Evolutionary conservation across 2,888 invertebrate species (phyloP), one percentile per base, ranked within the genome.

Genomic region (Arctia plantaginis): DNA sequence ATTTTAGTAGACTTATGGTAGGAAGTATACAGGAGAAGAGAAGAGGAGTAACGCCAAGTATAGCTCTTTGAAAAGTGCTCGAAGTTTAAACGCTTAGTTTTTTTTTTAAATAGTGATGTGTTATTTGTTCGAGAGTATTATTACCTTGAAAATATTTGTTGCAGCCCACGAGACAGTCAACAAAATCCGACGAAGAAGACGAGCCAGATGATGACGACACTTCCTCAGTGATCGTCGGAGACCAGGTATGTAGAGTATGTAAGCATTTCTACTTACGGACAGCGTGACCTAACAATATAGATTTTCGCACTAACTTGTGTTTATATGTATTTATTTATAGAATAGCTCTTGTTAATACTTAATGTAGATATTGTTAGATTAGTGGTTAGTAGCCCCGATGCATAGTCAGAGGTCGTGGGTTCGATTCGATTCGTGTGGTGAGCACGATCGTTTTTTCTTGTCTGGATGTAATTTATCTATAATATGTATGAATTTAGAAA

Each of bases 221-320:
- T 0, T 90, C 96, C 0, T 96, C 96, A 77, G 96, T 97, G 66
- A 89, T 96, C 13, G 93, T 96, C 1, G 96, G 96, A 7, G 97
- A 97, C 82, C 96, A 97, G 93, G 97, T 97, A 84, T 23, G 68
- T 66, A 4, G 62, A 35, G 72, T 73, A 44, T 30, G 69, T 66
- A 44, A 69, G 39, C 18, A 15, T 51, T 35, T 30, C 0, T 27
- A 8, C 15, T 68, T 35, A 23, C 55, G 39, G 23, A 44, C 30
- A 23, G 67, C 30, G 44, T 67, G 47, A 30, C 23, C 47, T 67
- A 33, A 47, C 44, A 30, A 3, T 55, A 62, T 15, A 23, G 67
- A 33, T 33, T 47, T 1, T 47, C 20, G 30, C 33, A 67, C 67
- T 33, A 67, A 67, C 33, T 66, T 3, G 18, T 18, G 15, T n/a